phyloP scores from a whole-genome alignment of 2,113 vertebrate species.

The Siphamia tubifer region DNA sequence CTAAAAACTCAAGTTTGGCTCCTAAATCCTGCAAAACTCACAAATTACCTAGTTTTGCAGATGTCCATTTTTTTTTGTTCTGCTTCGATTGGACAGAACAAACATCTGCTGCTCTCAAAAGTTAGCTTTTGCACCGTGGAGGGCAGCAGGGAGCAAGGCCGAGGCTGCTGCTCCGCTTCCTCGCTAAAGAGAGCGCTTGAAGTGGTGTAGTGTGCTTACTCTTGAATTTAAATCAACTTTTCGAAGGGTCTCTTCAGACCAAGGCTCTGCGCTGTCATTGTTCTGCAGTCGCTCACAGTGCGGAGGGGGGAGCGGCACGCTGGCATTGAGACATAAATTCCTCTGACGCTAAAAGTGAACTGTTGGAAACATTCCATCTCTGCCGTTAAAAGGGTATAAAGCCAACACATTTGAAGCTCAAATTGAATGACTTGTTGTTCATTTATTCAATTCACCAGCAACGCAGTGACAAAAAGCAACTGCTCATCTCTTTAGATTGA shows the following conservation, averaged over 20 bases:
- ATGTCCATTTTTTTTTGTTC: slow-evolving; percentile 10
- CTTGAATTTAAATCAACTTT: slow-evolving; percentile 51
- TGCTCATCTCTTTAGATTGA: slow-evolving; percentile 58
- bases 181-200: slow-evolving; percentile 9
- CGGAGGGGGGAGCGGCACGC: neutral
- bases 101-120: neutral
- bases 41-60: no score
- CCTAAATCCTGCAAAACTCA: no score
- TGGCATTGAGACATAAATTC: slow-evolving; percentile 54
- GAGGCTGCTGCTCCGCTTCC: neutral
- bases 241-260: slow-evolving; percentile 53
- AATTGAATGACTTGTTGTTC: slow-evolving; percentile 56
- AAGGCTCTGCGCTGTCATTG: slow-evolving; percentile 47
- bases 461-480: slow-evolving; percentile 46
- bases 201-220: slow-evolving; percentile 47
- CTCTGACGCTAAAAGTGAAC: slow-evolving; percentile 43
- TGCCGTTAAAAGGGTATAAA: slow-evolving; percentile 45
- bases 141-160: neutral
- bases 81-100: neutral
- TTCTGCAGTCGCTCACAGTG: slow-evolving; percentile 9
- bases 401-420: slow-evolving; percentile 21
- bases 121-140: neutral
- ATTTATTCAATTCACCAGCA: slow-evolving; percentile 67
- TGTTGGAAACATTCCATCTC: slow-evolving; percentile 48
- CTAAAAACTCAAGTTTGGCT: no score